phyloP scores from a whole-genome alignment of 2,888 invertebrate genomes.

The Gnatocerus cornutus region DNA sequence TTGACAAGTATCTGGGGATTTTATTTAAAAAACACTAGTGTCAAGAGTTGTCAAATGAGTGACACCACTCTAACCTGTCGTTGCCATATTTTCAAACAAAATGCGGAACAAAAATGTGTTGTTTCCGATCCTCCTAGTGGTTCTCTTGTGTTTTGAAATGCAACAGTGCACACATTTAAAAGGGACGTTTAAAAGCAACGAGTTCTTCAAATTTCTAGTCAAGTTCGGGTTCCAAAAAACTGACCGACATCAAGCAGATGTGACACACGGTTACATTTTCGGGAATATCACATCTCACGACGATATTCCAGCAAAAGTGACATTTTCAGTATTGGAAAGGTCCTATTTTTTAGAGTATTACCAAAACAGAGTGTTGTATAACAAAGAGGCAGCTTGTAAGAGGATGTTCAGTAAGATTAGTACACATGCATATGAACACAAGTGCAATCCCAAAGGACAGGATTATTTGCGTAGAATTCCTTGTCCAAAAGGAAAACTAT shows the following conservation, averaged over 20 bases:
- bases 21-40: slow-evolving; percentile 4
- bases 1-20: background rate
- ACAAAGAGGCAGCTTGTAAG: slow-evolving; percentile 85
- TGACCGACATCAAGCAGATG: slow-evolving; percentile 86
- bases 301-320: slow-evolving; percentile 80
- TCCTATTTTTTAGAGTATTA: slow-evolving; percentile 92
- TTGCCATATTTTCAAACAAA: slow-evolving; percentile 51
- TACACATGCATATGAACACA: slow-evolving; percentile 86
- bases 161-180: slow-evolving; percentile 73
- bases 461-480: slow-evolving; percentile 90
- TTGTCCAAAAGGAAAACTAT: slow-evolving; percentile 83
- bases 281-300: slow-evolving; percentile 90
- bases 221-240: slow-evolving; percentile 99
- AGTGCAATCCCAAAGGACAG: slow-evolving; percentile 85
- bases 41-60: background rate
- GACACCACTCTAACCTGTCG: slow-evolving; percentile 31
- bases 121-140: slow-evolving; percentile 53
- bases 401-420: slow-evolving; percentile 91
- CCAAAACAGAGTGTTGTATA: slow-evolving; percentile 79
- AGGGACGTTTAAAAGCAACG: slow-evolving; percentile 79
- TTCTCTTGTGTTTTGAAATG: slow-evolving; percentile 52
- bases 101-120: slow-evolving; percentile 58
- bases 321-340: slow-evolving; percentile 93
- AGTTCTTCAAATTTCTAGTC: slow-evolving; percentile 92
- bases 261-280: slow-evolving; percentile 95